Evolutionary conservation across 2,113 vertebrate species (phyloP).

Genomic region (Melanocharis versteri): DNA sequence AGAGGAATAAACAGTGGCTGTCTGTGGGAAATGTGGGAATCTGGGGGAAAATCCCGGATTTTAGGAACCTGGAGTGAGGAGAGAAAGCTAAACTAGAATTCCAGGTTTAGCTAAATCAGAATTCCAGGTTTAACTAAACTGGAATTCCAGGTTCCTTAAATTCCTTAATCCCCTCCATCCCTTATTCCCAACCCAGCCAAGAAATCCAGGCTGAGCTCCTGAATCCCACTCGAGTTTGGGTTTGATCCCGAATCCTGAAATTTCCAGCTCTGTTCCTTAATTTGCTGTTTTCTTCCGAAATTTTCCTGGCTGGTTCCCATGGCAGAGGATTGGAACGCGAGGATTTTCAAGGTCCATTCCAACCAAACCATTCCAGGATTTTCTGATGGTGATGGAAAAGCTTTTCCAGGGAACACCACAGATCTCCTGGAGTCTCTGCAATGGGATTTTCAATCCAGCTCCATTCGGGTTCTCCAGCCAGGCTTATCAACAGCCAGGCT

Average conservation of each 20-base stretch:
- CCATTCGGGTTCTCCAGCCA: neutral
- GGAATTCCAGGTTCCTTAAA: neutral
- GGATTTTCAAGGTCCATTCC: neutral
- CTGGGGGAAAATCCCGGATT: neutral
- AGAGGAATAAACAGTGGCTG: neutral
- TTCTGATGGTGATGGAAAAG: neutral
- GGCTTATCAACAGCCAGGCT: neutral
- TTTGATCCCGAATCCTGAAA: neutral
- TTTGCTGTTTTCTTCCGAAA: neutral
- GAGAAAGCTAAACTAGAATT: neutral
- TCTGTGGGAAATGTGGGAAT: neutral
- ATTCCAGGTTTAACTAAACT: too few relatives aligned
- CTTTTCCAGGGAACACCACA: neutral
- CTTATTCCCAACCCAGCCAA: neutral
- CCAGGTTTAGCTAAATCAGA: too few relatives aligned
- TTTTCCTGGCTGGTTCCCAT: neutral
- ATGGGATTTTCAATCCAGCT: neutral
- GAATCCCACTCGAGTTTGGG: neutral
- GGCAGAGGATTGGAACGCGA: neutral
- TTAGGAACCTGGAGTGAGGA: neutral
- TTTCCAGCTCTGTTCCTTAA: neutral
- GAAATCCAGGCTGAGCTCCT: neutral
- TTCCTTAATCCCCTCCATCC: neutral
- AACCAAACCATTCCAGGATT: neutral
- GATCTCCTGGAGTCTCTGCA: fast-evolving